A percentile compares a stretch with the other conserved stretches of the same genome.
Conservation (phyloP, 2,888 invertebrate species). For the Plagodis dolabraria region DNA sequence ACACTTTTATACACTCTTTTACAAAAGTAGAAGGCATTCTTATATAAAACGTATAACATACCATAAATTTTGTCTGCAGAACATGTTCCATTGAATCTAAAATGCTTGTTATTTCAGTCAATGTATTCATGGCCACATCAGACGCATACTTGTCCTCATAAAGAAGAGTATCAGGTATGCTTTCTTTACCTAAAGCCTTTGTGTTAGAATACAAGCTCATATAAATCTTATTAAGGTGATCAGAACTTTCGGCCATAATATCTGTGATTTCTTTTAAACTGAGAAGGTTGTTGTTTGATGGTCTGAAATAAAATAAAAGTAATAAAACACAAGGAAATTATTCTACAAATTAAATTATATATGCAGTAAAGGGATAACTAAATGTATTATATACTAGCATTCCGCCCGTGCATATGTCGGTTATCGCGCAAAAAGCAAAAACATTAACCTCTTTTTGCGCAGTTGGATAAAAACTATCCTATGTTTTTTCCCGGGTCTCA, state of each 20-base stretch:
- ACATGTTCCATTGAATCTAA: slow-evolving; percentile 73
- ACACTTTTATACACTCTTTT: neutral
- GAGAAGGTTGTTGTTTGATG: slow-evolving; percentile 24
- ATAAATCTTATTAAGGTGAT: slow-evolving; percentile 72
- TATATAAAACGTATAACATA: slow-evolving; percentile 38
- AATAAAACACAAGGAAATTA: too few species aligned
- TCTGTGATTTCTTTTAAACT: slow-evolving; percentile 64
- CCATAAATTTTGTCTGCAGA: slow-evolving; percentile 69
- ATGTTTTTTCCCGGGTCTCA: too few species aligned
- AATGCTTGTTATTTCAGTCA: slow-evolving; percentile 66
- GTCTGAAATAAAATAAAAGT: slow-evolving; percentile 11
- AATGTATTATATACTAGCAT: too few species aligned
- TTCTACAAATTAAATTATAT: too few species aligned
- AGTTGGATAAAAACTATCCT: too few species aligned
- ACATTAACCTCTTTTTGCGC: too few species aligned
- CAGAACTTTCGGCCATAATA: slow-evolving; percentile 70
- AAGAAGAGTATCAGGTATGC: slow-evolving; percentile 63
- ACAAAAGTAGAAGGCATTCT: neutral
- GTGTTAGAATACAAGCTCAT: slow-evolving; percentile 71
- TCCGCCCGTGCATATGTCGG: too few species aligned
- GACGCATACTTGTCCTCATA: slow-evolving; percentile 75
- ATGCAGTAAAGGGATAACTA: too few species aligned
- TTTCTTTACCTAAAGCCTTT: slow-evolving; percentile 65
- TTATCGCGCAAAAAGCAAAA: too few species aligned
- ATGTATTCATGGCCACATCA: slow-evolving; percentile 64